A percentile compares a stretch with the other conserved stretches of the same genome.
phyloP scores from a whole-genome alignment of 37 sponge, comb jelly and placozoan species.

The Aplysina aerophoba region DNA sequence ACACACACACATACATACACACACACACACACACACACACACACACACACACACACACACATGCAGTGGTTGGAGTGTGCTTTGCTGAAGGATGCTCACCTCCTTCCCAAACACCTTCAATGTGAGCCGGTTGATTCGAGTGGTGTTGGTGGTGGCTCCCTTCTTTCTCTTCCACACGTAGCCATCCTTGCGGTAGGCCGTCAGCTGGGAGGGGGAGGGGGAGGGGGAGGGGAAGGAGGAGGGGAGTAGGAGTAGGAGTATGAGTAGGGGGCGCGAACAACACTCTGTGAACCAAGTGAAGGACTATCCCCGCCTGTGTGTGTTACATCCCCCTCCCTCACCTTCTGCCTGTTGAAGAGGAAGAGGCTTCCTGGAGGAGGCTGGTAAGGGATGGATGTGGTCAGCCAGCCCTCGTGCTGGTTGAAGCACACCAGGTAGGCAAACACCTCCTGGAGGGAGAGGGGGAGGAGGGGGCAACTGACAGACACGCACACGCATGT shows the following conservation, averaged over 20 bases:
- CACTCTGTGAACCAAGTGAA: too few species aligned
- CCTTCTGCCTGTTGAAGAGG: not conserved
- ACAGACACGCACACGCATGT: too few species aligned
- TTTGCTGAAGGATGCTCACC: not conserved
- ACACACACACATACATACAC: not conserved
- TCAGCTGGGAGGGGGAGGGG: not conserved
- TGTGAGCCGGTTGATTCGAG: not conserved
- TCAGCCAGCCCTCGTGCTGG: slow-evolving; percentile 5
- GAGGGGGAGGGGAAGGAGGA: not conserved
- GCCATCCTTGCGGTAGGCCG: slow-evolving; percentile 1
- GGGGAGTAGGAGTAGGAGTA: not conserved
- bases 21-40: not conserved
- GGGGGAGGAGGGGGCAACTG: not conserved
- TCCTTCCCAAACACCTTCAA: slow-evolving; percentile 31
- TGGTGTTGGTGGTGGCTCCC: not conserved
- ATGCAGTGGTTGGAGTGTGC: not conserved
- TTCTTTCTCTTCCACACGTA: slow-evolving; percentile 8
- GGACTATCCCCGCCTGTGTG: too few species aligned
- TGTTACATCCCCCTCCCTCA: not conserved
- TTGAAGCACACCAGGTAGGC: not conserved
- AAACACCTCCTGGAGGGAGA: not conserved
- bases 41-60: not conserved
- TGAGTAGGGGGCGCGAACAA: not conserved
- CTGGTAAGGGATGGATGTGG: not conserved
- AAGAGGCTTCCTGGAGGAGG: slow-evolving; percentile 12